Percentiles rank a stretch among this genome's conserved stretches.
Evolutionary conservation across 1,140 invertebrate species (phyloP).

Genomic region (Melipona quadrifasciata): DNA sequence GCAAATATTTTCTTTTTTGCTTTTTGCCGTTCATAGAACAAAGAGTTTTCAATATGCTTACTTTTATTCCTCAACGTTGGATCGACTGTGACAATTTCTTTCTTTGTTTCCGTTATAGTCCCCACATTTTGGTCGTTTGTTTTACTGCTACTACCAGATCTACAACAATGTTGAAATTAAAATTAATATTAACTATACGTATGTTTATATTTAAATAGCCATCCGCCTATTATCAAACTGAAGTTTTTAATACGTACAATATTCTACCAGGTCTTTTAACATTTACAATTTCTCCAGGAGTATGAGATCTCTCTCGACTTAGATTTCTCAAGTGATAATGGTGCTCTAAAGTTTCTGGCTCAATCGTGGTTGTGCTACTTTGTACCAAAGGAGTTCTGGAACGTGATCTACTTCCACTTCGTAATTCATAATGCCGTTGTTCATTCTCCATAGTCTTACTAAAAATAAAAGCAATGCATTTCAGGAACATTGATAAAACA

Average conservation of each 20-base stretch:
- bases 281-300: conserved; percentile 73
- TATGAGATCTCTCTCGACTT: conserved; percentile 76
- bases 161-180: conserved; percentile 13
- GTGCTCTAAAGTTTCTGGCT: conserved; percentile 69
- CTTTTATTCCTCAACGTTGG: conserved; percentile 32
- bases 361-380: conserved; percentile 47
- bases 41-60: conserved; percentile 64
- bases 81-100: conserved; percentile 34
- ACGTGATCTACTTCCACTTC: conserved; percentile 77
- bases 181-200: background rate
- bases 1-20: conserved; percentile 72
- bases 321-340: conserved; percentile 74
- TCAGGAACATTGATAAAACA: background rate
- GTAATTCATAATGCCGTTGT: conserved; percentile 75
- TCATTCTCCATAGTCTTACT: conserved; percentile 75
- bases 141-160: conserved; percentile 64
- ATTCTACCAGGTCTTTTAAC: conserved; percentile 70
- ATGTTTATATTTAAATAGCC: background rate
- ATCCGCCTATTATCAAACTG: too few relatives aligned
- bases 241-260: conserved; percentile 57
- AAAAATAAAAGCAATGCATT: conserved; percentile 7
- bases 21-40: conserved; percentile 71
- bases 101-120: conserved; percentile 61
- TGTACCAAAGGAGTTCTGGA: conserved; percentile 76
- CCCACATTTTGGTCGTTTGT: conserved; percentile 70